Evolutionary conservation across 2,888 invertebrate genomes (phyloP), one percentile per base, ranked within the genome.

Genomic region (Heteropelma amictum): DNA sequence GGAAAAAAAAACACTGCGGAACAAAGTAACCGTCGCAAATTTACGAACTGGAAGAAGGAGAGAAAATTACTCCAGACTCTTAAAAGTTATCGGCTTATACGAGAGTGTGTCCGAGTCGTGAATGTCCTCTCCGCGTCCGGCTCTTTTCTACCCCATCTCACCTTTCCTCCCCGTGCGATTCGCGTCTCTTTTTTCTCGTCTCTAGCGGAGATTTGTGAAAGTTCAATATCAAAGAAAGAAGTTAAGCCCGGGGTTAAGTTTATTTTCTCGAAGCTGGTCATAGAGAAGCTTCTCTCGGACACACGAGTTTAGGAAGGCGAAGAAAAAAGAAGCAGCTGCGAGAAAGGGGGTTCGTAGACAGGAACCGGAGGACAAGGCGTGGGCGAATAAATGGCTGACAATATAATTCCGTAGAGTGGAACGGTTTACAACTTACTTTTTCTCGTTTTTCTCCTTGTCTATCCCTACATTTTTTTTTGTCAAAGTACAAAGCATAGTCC

Each of bases 141-240:
- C 42, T n/a, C n/a, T 42, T 28, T 45, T 19, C 26, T 17, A 4
- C 14, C 8, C 17, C 5, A 28, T 26, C 19, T n/a, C 40, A 7
- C 23, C 4, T 47, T 3, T 7, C 17, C 28, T 1, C 14, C 10
- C 12, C 19, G 23, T 17, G 12, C 40, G 28, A 8, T 35, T 26
- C 17, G n/a, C 28, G 10, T 45, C 33, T 30, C 21, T 1, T 23
- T 23, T 26, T 28, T 30, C n/a, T n/a, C n/a, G n/a, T 28, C 60
- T 47, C 53, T 30, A 12, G 21, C 6, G 26, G 30, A 65, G 54
- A 61, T 61, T n/a, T 40, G 47, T 58, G 12, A 68, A 77, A 78
- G 73, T 82, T 82, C 76, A 65, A 81, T 83, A 83, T 81, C 79
- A 79, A 77, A 79, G 79, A 78, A 79, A 78, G 75, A 77, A 79